Base-by-base conservation (phyloP, 2,888 invertebrate species). In the Lycia hirtaria region DNA sequence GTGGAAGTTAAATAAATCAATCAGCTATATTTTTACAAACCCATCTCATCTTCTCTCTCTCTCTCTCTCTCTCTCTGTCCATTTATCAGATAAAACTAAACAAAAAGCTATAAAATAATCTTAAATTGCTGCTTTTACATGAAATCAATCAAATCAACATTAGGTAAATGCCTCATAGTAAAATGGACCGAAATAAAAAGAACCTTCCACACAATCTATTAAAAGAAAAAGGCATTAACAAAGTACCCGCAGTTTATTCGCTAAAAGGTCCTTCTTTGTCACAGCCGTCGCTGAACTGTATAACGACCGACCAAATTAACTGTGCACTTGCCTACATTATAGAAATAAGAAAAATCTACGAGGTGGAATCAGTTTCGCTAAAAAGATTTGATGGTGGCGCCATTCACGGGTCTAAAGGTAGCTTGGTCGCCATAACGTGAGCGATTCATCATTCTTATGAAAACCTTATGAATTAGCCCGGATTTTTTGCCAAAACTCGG, bases 191-290 rank as follows among this genome's bases (percentile, higher is more conserved):
- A 24, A 47, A 26, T 24, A 47, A 47, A 44, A 47, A 47, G 24
- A n/a, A n/a, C n/a, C 22, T 47, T 26, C 35, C 14, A 47, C 45
- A 19, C 26, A 47, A 47, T 47, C 47, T 47, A 35, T 47, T 47
- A 35, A 33, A 45, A 45, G 35, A n/a, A 35, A 26, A 47, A 32
- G 33, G 45, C 47, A 47, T 47, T 47, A 47, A 47, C 47, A 47
- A 35, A 47, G 47, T 47, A 12, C 35, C 26, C 41, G 41, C 41
- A 41, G 26, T 47, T 43, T 43, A 38, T 41, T 40, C 28, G 43
- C 30, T 57, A 52, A 48, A 52, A 52, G 43, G 40, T n/a, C 20
- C 24, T 37, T n/a, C 28, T 58, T 58, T 48, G 52, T 48, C 48
- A 38, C 24, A 24, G 22, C 24, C 24, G 47, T 47, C 47, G 30